phyloP scores from a whole-genome alignment of 2,113 vertebrate genomes.

The Notothenia rossii region DNA sequence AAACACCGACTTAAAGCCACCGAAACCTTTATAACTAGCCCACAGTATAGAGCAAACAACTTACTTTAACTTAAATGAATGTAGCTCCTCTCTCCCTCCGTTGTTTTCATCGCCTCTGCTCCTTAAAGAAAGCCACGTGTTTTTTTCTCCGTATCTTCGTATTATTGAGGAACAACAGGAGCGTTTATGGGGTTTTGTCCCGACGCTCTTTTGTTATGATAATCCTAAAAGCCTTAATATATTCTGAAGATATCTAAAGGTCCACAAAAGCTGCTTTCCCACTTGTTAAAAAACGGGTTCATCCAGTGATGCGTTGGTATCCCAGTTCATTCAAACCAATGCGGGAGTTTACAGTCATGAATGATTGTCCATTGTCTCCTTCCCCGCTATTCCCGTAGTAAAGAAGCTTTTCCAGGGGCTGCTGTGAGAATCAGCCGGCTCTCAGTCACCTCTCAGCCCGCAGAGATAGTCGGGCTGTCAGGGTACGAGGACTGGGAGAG shows the following conservation, averaged over 20 bases:
- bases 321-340: slow-evolving; percentile 45
- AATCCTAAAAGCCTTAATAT: slow-evolving; percentile 55
- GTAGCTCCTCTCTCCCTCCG: slow-evolving; percentile 33
- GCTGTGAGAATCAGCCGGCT: slow-evolving; percentile 49
- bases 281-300: slow-evolving; percentile 21
- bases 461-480: slow-evolving; percentile 17
- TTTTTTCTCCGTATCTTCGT: slow-evolving; percentile 27
- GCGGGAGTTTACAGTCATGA: slow-evolving; percentile 31
- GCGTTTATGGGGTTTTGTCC: slow-evolving; percentile 54
- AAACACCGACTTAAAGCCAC: neutral
- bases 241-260: slow-evolving; percentile 34
- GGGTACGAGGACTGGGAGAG: neutral
- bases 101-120: slow-evolving; percentile 60
- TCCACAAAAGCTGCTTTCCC: slow-evolving; percentile 27
- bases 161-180: slow-evolving; percentile 43
- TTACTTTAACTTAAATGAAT: slow-evolving; percentile 76
- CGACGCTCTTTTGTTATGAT: slow-evolving; percentile 72
- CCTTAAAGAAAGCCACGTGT: slow-evolving; percentile 78
- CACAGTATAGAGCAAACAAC: slow-evolving; percentile 32
- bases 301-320: slow-evolving; percentile 20
- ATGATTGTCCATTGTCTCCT: slow-evolving; percentile 45
- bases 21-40: neutral
- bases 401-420: slow-evolving; percentile 2
- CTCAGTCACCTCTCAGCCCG: slow-evolving; percentile 44
- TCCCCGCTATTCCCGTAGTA: neutral